Percentiles rank a stretch among this genome's conserved stretches.
Evolutionary conservation across 2,888 invertebrate species (phyloP).

Genomic region (Pristionchus fissidentatus): DNA sequence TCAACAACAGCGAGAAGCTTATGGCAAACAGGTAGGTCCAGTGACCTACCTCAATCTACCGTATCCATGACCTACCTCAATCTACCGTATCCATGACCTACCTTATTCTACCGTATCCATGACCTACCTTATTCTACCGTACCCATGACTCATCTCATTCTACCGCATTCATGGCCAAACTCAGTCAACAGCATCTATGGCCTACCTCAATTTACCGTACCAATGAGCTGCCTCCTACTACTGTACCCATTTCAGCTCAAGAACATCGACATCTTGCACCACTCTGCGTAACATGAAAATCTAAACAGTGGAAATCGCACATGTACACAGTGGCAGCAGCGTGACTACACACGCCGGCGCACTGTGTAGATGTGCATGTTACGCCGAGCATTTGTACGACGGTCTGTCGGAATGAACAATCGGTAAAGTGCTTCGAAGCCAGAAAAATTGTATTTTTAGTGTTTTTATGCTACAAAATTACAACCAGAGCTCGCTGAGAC

Average conservation of each 20-base stretch:
- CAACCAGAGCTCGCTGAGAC: constrained; percentile 42
- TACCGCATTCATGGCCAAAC: too few relatives aligned
- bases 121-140: too few relatives aligned
- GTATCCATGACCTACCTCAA: too few relatives aligned
- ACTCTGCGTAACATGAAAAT: too few relatives aligned
- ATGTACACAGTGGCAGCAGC: background rate
- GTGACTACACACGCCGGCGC: too few relatives aligned
- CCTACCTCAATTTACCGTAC: too few relatives aligned
- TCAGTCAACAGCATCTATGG: too few relatives aligned
- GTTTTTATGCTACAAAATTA: constrained; percentile 29
- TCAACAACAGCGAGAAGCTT: constrained; percentile 10
- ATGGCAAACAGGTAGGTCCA: constrained; percentile 19
- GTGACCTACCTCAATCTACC: too few relatives aligned
- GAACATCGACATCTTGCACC: background rate
- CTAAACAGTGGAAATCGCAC: background rate
- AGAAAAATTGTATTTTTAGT: background rate
- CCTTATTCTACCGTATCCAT: background rate
- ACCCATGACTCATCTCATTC: too few relatives aligned
- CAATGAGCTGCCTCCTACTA: too few relatives aligned
- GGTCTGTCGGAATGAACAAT: background rate
- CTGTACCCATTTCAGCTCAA: background rate
- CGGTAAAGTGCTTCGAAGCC: background rate
- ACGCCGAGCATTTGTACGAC: background rate
- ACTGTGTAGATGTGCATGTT: too few relatives aligned
- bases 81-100: too few relatives aligned